Percentiles rank a stretch among this genome's conserved stretches.
Conservation (phyloP, 1,140 invertebrate genomes). For the Zaprionus taronus region DNA sequence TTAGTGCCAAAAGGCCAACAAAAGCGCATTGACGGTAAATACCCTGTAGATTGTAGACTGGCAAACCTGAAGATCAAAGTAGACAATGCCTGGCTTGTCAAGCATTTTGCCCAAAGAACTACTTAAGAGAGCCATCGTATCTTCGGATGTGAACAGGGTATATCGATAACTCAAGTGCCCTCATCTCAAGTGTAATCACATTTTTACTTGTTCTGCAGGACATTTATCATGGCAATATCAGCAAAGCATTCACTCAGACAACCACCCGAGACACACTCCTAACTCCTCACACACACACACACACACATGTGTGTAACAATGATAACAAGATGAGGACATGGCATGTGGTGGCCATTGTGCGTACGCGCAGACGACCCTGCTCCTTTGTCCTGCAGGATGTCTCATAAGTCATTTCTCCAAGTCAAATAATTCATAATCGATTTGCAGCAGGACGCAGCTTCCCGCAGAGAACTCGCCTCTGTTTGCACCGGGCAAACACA, state of each 20-base stretch:
- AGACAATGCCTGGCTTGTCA: not conserved
- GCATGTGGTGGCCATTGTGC: conserved; percentile 53
- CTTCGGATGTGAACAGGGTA: not conserved
- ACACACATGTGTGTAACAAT: conserved; percentile 50
- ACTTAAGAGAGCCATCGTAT: not conserved
- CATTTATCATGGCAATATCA: conserved; percentile 30
- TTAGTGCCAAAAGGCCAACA: conserved; percentile 63
- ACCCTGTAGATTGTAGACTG: not conserved
- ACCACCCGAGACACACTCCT: no score
- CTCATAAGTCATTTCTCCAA: conserved; percentile 83
- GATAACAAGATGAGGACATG: conserved; percentile 53
- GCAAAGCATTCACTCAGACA: conserved; percentile 13
- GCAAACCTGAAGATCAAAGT: not conserved
- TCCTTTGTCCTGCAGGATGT: conserved; percentile 57
- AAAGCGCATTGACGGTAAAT: conserved; percentile 8
- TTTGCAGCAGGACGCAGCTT: conserved; percentile 49
- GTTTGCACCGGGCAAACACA: conserved; percentile 42
- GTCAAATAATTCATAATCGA: conserved; percentile 84
- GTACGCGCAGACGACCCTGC: conserved; percentile 42
- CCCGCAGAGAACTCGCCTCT: not conserved
- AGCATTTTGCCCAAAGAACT: not conserved
- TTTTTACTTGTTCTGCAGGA: conserved; percentile 13
- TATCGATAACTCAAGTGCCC: conserved; percentile 9
- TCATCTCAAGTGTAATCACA: conserved; percentile 16
- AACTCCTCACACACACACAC: no score